A percentile compares a stretch with the other conserved stretches of the same genome.
phyloP scores from a whole-genome alignment of 2,888 invertebrate species.

The Amphimallon solstitiale region DNA sequence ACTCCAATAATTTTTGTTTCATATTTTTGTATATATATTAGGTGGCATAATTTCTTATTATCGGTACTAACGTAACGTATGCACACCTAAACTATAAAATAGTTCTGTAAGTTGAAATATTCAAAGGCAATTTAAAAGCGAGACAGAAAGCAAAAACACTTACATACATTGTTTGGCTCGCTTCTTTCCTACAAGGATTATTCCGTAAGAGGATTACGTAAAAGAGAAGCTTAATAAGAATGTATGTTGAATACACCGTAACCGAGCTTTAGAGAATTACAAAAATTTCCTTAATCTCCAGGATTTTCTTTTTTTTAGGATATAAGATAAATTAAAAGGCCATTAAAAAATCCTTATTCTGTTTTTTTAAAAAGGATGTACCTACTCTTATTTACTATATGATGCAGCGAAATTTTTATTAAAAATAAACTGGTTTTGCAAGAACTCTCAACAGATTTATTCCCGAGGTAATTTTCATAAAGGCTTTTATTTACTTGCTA shows the following conservation, averaged over 20 bases:
- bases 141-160: constrained; percentile 16
- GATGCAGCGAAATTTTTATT: too few species aligned
- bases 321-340: constrained; percentile 8
- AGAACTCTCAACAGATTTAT: too few species aligned
- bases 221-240: constrained; percentile 29
- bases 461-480: too few species aligned
- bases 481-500: too few species aligned
- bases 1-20: constrained; percentile 5
- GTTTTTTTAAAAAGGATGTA: too few species aligned
- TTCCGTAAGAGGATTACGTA: constrained; percentile 29
- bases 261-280: constrained; percentile 10
- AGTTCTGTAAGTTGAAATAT: constrained; percentile 10
- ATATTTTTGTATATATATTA: constrained; percentile 2
- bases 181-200: constrained; percentile 30
- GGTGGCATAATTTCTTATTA: constrained; percentile 12
- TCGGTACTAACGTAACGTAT: constrained; percentile 6
- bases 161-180: constrained; percentile 9
- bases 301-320: neutral
- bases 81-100: constrained; percentile 13
- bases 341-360: too few species aligned
- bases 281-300: constrained; percentile 10
- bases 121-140: constrained; percentile 19
- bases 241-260: constrained; percentile 9
- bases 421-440: too few species aligned
- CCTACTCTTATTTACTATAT: too few species aligned